phyloP scores from a whole-genome alignment of 2,888 invertebrate species.

The Deroplatys truncata region DNA sequence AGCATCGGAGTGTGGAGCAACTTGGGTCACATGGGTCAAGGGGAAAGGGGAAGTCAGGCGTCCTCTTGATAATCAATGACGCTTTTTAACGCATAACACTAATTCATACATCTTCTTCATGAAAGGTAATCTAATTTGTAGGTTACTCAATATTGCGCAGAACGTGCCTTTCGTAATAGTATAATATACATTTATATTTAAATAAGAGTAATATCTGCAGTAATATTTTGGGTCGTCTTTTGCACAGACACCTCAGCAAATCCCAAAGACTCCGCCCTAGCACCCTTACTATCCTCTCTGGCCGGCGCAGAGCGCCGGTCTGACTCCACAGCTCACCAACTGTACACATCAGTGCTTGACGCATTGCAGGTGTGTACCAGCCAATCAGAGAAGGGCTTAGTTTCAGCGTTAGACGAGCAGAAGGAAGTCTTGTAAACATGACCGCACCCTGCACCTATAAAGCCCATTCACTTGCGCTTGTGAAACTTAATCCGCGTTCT shows the following conservation, averaged over 20 bases:
- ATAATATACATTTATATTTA: neutral
- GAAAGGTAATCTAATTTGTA: neutral
- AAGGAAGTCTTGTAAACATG: slow-evolving; percentile 65
- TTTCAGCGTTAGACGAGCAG: slow-evolving; percentile 45
- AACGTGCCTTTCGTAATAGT: neutral
- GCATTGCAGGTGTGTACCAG: slow-evolving; percentile 81
- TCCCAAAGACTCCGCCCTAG: slow-evolving; percentile 18
- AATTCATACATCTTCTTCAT: neutral
- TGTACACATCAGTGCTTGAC: slow-evolving; percentile 53
- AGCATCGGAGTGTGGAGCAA: neutral
- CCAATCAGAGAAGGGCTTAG: slow-evolving; percentile 66
- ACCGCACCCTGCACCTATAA: slow-evolving; percentile 66
- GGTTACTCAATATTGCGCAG: neutral
- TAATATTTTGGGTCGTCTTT: slow-evolving; percentile 14
- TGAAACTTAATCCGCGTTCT: slow-evolving; percentile 51
- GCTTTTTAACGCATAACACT: neutral
- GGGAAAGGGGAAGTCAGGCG: neutral
- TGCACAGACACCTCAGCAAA: neutral
- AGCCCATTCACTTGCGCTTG: slow-evolving; percentile 59
- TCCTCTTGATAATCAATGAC: neutral
- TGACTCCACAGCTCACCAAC: slow-evolving; percentile 25
- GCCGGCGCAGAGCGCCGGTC: slow-evolving; percentile 27
- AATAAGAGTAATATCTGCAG: neutral
- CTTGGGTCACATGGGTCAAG: neutral
- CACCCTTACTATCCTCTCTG: slow-evolving; percentile 20